Evolutionary conservation across 1,140 invertebrate genomes (phyloP).

Genomic region (Drosophila jambulina): DNA sequence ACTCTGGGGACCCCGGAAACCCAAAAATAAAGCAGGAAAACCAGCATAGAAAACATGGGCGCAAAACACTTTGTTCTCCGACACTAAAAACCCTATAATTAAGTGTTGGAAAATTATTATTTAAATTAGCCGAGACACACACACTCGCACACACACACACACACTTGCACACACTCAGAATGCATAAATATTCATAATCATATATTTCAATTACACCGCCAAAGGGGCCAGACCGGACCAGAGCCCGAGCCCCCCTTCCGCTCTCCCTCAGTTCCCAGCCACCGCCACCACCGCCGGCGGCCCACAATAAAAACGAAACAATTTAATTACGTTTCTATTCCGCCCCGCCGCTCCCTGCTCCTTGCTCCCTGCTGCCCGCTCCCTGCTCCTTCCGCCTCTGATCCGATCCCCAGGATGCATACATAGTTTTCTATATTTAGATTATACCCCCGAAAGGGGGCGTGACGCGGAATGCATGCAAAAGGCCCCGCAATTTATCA

Average conservation of each 20-base stretch:
- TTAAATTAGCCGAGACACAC: constrained; percentile 60
- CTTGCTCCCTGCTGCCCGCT: background rate
- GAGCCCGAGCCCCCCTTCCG: background rate
- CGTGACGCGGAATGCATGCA: constrained; percentile 64
- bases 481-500: constrained; percentile 76
- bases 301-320: constrained; percentile 70
- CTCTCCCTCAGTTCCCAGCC: constrained; percentile 23
- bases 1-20: background rate
- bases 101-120: constrained; percentile 80
- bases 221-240: constrained; percentile 23
- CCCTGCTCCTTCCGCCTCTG: background rate
- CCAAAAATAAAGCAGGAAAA: constrained; percentile 5
- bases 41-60: constrained; percentile 9
- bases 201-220: constrained; percentile 84
- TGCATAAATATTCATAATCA: constrained; percentile 85
- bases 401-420: constrained; percentile 37
- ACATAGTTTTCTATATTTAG: constrained; percentile 65
- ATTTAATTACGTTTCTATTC: constrained; percentile 81
- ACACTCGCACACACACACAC: constrained; percentile 22
- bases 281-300: constrained; percentile 48
- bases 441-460: constrained; percentile 45
- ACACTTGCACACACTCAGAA: constrained; percentile 35
- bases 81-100: constrained; percentile 69
- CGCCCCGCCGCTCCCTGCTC: background rate
- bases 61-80: constrained; percentile 67